Base-by-base conservation (phyloP, 2,797 vertebrate genomes). In the Sebastes variabilis region DNA sequence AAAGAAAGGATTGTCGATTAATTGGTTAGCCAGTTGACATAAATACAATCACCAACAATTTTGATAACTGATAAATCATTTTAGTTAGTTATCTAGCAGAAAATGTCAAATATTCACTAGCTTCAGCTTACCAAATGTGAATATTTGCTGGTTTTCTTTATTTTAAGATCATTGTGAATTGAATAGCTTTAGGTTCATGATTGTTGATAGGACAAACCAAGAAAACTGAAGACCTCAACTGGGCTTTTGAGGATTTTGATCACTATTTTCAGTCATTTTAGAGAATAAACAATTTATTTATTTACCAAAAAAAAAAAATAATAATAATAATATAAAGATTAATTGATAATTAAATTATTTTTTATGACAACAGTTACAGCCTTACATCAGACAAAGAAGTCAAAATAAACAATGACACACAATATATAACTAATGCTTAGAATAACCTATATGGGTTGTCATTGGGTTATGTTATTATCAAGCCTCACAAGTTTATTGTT, bases 391-490 rank as follows among this genome's bases (percentile, higher is more conserved):
- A 42, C 2, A 52, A 5, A 30, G 0, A 38, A 22, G 20, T 55
- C 32, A 75, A 56, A 62, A 67, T 18, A 72, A 72, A 59, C 34
- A 27, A 56, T 27, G 32, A 64, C 30, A n/a, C 49, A 56, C 34
- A 36, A 36, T 36, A 52, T 20, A 8, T 10, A 0, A 58, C 9
- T 36, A 27, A 29, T 29, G n/a, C 12, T 32, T 42, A 6, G 36
- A 54, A 34, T 30, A 5, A 1, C 1, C 38, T 30, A 4, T 1
- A 10, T 3, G 49, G 42, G n/a, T 14, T 62, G n/a, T 49, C 4
- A 81, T 38, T 56, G 24, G 18, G 8, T 38, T 2, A 38, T 36
- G 8, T 52, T 25, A 18, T 30, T 5, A 27, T 30, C 5, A 25
- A 5, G 16, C 14, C 2, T 30, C 4, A 4, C 0, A 79, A 6